These are phyloP conservation scores for Nipponacmea schrenckii DNA, from an alignment of 2,888 invertebrate species.

Conservation along the genomic window DNA sequence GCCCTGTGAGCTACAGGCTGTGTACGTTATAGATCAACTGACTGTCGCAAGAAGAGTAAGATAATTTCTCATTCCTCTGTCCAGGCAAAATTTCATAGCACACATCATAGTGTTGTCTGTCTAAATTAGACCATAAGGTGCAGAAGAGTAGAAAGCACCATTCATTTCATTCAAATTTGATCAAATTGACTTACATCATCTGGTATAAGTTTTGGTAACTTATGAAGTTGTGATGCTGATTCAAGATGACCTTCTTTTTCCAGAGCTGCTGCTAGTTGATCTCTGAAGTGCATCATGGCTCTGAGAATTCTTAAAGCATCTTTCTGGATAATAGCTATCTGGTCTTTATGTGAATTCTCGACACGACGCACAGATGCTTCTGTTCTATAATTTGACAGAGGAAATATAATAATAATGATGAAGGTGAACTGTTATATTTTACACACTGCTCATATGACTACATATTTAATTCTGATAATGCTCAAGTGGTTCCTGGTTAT, in stretches of 20 bases:
- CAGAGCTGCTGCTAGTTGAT: slow-evolving; percentile 33
- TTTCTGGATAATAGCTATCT: slow-evolving; percentile 36
- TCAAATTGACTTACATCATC: slow-evolving; percentile 33
- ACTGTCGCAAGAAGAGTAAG: too few species aligned
- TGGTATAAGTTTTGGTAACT: slow-evolving; percentile 36
- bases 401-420: background rate
- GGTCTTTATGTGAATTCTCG: slow-evolving; percentile 38
- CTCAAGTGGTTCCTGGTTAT: too few species aligned
- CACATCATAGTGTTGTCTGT: too few species aligned
- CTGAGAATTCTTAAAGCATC: slow-evolving; percentile 40
- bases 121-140: too few species aligned
- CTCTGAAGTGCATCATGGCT: slow-evolving; percentile 43
- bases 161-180: too few species aligned
- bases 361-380: slow-evolving; percentile 34
- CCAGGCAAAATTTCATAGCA: too few species aligned
- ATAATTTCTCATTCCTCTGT: too few species aligned
- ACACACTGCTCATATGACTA: too few species aligned
- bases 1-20: too few species aligned
- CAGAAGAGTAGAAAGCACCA: too few species aligned
- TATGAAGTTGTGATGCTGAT: slow-evolving; percentile 33
- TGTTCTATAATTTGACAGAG: slow-evolving; percentile 22
- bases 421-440: background rate
- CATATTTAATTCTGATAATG: too few species aligned
- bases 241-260: slow-evolving; percentile 40
- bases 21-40: too few species aligned